Conservation (phyloP, 2,888 invertebrate genomes). For the Parnassius orleans region DNA sequence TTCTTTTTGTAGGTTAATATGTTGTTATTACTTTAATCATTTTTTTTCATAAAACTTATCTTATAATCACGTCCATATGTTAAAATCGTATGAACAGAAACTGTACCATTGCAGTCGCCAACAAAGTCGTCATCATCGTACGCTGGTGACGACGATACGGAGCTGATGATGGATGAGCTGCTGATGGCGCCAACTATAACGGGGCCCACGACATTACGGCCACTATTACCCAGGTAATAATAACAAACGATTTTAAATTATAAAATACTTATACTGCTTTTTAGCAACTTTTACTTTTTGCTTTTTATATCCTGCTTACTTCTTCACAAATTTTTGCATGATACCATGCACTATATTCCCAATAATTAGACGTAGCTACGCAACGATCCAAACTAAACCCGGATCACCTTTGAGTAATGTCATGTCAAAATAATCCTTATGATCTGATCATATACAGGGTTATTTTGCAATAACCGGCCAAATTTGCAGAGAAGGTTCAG, state of each 20-base stretch:
- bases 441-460: too few relatives aligned
- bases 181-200: constrained; percentile 89
- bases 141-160: constrained; percentile 87
- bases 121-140: constrained; percentile 85
- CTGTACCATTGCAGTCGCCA: constrained; percentile 74
- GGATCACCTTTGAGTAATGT: too few relatives aligned
- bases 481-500: too few relatives aligned
- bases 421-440: too few relatives aligned
- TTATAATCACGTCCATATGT: neutral
- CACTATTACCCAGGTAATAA: constrained; percentile 83
- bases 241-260: neutral
- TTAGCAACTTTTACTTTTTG: constrained; percentile 6
- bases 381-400: too few relatives aligned
- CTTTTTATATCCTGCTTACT: constrained; percentile 13
- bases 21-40: too few relatives aligned
- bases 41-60: too few relatives aligned
- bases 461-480: too few relatives aligned
- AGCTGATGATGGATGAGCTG: constrained; percentile 90
- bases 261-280: constrained; percentile 8
- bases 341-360: constrained; percentile 8
- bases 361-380: neutral
- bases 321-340: constrained; percentile 12
- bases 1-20: too few relatives aligned
- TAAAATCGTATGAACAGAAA: constrained; percentile 29
- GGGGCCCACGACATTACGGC: constrained; percentile 85